A percentile compares a stretch with the other conserved stretches of the same genome.
Evolutionary conservation across 2,113 vertebrate genomes (phyloP).

Genomic region (Girardinichthys multiradiatus): DNA sequence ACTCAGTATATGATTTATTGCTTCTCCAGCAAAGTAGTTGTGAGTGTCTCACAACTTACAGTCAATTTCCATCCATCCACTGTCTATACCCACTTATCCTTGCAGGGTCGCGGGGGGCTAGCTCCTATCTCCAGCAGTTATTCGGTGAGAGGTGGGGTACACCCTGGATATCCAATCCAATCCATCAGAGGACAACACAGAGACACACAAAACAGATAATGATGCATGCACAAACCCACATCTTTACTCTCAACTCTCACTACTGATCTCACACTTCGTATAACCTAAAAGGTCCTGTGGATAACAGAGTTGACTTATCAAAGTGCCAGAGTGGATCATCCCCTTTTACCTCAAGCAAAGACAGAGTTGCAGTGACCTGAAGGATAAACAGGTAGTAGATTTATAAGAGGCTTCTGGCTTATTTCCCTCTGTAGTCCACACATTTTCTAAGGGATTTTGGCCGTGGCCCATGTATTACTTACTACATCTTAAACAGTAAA

Average conservation of each 20-base stretch:
- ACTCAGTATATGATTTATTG: background rate
- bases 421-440: background rate
- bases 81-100: background rate
- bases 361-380: background rate
- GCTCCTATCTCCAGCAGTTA: too few species aligned
- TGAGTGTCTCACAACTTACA: too few species aligned
- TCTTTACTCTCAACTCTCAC: too few species aligned
- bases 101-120: background rate
- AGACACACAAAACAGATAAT: too few species aligned
- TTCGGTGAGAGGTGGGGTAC: too few species aligned
- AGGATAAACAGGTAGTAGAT: background rate
- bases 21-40: background rate
- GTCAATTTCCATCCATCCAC: background rate
- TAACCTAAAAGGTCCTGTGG: background rate
- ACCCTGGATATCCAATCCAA: too few species aligned
- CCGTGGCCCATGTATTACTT: background rate
- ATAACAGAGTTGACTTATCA: background rate
- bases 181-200: too few species aligned
- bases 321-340: background rate
- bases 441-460: background rate
- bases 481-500: background rate
- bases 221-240: too few species aligned
- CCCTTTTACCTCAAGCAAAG: background rate
- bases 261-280: background rate
- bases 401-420: background rate